Evolutionary conservation across 2,888 invertebrate genomes (phyloP).

Genomic region (Eristalinus aeneus): DNA sequence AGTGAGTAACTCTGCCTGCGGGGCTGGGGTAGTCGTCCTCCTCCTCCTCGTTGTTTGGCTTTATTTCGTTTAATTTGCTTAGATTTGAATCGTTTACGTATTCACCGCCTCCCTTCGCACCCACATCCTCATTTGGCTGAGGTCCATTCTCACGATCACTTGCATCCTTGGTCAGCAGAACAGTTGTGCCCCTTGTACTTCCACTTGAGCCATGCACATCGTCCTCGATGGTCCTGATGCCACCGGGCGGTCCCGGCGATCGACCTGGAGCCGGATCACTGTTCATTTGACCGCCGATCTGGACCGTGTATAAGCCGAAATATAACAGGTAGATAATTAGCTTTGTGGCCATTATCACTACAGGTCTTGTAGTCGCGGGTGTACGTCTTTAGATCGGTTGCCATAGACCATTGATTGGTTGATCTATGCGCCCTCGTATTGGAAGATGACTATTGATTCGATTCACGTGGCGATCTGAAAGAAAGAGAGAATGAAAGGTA

Average conservation of each 20-base stretch:
- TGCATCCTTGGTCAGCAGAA: constrained; percentile 61
- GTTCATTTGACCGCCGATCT: constrained; percentile 80
- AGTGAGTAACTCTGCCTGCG: neutral
- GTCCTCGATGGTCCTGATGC: constrained; percentile 63
- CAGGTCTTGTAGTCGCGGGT: constrained; percentile 68
- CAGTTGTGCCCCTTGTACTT: constrained; percentile 50
- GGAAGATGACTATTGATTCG: constrained; percentile 8
- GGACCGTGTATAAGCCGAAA: constrained; percentile 74
- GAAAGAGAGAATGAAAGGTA: neutral
- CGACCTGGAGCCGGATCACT: constrained; percentile 86
- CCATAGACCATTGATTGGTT: constrained; percentile 69
- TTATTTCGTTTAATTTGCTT: constrained; percentile 64
- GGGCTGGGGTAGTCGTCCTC: constrained; percentile 43
- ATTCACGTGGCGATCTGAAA: constrained; percentile 16
- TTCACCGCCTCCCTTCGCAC: constrained; percentile 19
- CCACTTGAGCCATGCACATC: constrained; percentile 63
- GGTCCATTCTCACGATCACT: constrained; percentile 55
- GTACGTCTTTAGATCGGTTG: constrained; percentile 68
- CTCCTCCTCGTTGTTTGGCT: constrained; percentile 63
- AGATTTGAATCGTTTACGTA: constrained; percentile 55
- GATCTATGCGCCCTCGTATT: constrained; percentile 44
- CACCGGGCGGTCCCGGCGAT: constrained; percentile 84
- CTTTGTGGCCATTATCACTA: constrained; percentile 75
- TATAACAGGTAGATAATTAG: constrained; percentile 75
- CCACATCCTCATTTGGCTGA: neutral